phyloP scores from a whole-genome alignment of 2,888 invertebrate genomes.

The Operophtera brumata region DNA sequence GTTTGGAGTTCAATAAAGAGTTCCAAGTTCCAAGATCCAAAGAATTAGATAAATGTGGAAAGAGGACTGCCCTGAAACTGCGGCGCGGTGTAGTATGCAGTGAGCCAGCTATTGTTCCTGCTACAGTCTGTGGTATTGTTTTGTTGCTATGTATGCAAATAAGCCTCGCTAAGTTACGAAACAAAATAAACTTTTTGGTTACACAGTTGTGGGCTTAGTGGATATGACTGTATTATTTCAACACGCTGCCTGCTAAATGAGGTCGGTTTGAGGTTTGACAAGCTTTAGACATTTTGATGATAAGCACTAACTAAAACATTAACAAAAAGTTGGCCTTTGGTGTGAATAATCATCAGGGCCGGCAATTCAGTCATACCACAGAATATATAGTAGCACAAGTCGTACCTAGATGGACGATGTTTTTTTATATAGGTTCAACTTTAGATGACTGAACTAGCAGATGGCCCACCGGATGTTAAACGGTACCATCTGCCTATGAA shows the following conservation, averaged over 20 bases:
- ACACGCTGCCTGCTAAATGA: slow-evolving; percentile 34
- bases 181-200: slow-evolving; percentile 69
- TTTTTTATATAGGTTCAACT: no score
- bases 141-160: slow-evolving; percentile 74
- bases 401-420: no score
- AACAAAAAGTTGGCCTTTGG: not conserved
- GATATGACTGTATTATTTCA: slow-evolving; percentile 45
- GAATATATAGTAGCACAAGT: no score
- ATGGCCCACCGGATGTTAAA: no score
- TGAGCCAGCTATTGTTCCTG: not conserved
- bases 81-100: not conserved
- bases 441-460: no score
- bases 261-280: slow-evolving; percentile 34
- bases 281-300: slow-evolving; percentile 22
- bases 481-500: no score
- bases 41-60: no score
- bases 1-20: no score
- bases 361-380: no score
- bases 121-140: slow-evolving; percentile 18
- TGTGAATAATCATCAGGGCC: no score
- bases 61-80: no score
- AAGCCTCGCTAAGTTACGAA: slow-evolving; percentile 60
- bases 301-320: slow-evolving; percentile 19
- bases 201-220: slow-evolving; percentile 49
- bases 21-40: no score